These are phyloP conservation scores for Amia ocellicauda DNA, from an alignment of 2,113 vertebrate genomes.

Conservation along the genomic window DNA sequence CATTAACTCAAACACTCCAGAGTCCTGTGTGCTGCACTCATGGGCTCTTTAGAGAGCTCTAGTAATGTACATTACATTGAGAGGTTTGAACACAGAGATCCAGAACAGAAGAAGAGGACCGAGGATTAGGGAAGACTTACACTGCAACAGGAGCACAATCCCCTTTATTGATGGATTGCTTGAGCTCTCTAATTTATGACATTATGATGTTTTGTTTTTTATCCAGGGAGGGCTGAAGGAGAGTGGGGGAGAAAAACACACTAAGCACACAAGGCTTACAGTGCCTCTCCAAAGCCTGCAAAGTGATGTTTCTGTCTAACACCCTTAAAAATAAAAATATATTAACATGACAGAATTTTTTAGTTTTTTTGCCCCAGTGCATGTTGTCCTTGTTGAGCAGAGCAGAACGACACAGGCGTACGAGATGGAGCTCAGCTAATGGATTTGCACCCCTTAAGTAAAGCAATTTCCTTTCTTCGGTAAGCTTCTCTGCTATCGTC, in stretches of 20 bases:
- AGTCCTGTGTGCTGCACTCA: slow-evolving; percentile 33
- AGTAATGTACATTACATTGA: slow-evolving; percentile 42
- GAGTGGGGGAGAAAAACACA: slow-evolving; percentile 28
- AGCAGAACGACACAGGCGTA: neutral
- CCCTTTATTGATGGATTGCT: slow-evolving; percentile 43
- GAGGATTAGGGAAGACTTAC: slow-evolving; percentile 43
- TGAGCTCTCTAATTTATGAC: slow-evolving; percentile 45
- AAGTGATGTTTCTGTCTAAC: neutral
- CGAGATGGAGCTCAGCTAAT: neutral
- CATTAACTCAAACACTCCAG: slow-evolving; percentile 45
- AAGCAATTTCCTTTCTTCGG: neutral
- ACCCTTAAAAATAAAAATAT: no score
- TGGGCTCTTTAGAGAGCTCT: neutral
- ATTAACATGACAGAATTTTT: no score
- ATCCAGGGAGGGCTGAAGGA: no score
- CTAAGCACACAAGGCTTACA: slow-evolving; percentile 22
- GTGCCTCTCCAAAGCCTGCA: slow-evolving; percentile 28
- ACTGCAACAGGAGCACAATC: slow-evolving; percentile 34
- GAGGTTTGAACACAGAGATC: slow-evolving; percentile 31
- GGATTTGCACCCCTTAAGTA: slow-evolving; percentile 5
- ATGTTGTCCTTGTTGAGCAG: neutral
- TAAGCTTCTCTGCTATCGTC: neutral
- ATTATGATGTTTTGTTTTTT: slow-evolving; percentile 34
- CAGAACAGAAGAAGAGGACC: slow-evolving; percentile 27
- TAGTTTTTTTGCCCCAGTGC: no score